These are phyloP conservation scores for Arge pagana DNA, from an alignment of 2,888 invertebrate genomes.

Conservation along the genomic window DNA sequence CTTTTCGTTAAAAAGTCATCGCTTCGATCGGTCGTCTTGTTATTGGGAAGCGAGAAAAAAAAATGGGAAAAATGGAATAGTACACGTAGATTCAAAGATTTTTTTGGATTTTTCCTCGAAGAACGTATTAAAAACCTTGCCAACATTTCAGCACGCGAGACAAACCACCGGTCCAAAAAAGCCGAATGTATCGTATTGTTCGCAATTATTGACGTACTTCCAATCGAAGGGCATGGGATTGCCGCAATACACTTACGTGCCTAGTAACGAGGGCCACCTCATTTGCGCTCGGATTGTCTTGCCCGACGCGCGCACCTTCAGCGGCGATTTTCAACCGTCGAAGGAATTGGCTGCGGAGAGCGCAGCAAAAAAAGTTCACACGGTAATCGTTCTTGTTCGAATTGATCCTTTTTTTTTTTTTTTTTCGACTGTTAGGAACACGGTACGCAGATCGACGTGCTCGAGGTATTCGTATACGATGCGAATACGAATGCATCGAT, in stretches of 20 bases:
- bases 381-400: constrained; percentile 36
- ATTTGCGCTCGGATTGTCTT: constrained; percentile 59
- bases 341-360: constrained; percentile 61
- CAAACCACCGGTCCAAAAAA: constrained; percentile 36
- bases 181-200: constrained; percentile 41
- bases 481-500: too few species aligned
- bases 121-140: constrained; percentile 14
- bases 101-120: neutral
- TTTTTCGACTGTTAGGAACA: too few species aligned
- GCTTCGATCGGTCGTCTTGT: too few species aligned
- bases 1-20: too few species aligned
- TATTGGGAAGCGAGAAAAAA: too few species aligned
- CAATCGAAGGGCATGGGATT: constrained; percentile 57
- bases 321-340: constrained; percentile 57
- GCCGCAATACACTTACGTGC: constrained; percentile 58
- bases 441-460: too few species aligned
- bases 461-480: too few species aligned
- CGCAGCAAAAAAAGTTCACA: constrained; percentile 55
- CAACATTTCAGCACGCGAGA: constrained; percentile 50
- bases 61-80: neutral
- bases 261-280: constrained; percentile 45
- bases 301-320: constrained; percentile 57
- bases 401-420: too few species aligned
- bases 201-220: constrained; percentile 57
- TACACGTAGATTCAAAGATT: neutral